These are phyloP conservation scores for Mus caroli DNA, from an alignment of 2,797 vertebrate genomes.

Conservation along the genomic window DNA sequence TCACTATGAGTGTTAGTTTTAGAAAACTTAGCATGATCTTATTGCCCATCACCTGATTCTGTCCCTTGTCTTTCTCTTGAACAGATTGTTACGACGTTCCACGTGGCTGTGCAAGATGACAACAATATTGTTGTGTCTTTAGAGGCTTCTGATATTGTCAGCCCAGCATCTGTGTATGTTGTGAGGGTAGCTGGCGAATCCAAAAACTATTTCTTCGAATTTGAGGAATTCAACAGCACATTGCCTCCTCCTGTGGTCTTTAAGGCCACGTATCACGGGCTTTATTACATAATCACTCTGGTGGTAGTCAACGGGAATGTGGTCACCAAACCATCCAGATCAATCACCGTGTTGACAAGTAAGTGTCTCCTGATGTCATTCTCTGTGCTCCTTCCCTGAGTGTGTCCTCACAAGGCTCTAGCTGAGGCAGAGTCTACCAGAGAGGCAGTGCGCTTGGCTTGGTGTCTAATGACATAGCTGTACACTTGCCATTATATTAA, in stretches of 20 bases:
- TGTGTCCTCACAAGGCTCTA: background rate
- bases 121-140: conserved; percentile 91
- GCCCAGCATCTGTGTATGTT: conserved; percentile 91
- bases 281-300: conserved; percentile 94
- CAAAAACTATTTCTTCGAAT: conserved; percentile 92
- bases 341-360: conserved; percentile 94
- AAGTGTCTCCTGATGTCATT: conserved; percentile 75
- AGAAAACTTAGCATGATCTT: background rate
- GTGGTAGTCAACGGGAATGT: conserved; percentile 90
- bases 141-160: conserved; percentile 92
- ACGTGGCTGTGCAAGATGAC: conserved; percentile 90
- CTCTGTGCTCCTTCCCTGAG: conserved; percentile 28
- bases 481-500: background rate
- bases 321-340: conserved; percentile 91
- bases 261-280: conserved; percentile 94
- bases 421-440: background rate
- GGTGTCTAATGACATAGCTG: background rate
- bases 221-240: conserved; percentile 90
- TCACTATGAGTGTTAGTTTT: background rate
- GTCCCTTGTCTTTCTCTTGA: conserved; percentile 67
- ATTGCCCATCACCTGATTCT: background rate
- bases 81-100: conserved; percentile 91
- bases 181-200: conserved; percentile 95
- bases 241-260: conserved; percentile 91
- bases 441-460: background rate